Conservation (phyloP, 2,888 invertebrate genomes). For the Drosophila anomalipes region DNA sequence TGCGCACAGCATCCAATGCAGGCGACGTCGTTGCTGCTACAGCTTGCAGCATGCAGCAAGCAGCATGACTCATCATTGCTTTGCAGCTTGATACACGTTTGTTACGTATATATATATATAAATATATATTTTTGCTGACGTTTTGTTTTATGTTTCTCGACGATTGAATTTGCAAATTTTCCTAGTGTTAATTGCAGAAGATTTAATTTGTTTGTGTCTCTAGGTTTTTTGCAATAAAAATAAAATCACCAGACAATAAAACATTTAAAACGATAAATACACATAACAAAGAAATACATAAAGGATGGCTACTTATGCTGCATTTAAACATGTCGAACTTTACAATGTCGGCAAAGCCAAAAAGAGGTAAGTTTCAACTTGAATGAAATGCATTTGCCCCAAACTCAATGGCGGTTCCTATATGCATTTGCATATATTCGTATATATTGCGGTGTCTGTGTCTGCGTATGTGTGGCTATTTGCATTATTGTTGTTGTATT, state of each 20-base stretch:
- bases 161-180: conserved; percentile 49
- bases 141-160: conserved; percentile 3
- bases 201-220: conserved; percentile 33
- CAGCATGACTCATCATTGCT: conserved; percentile 48
- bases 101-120: background rate
- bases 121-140: conserved; percentile 9
- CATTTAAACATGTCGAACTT: conserved; percentile 96
- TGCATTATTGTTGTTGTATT: conserved; percentile 23
- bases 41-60: conserved; percentile 33
- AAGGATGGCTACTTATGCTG: conserved; percentile 95
- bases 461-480: background rate
- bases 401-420: conserved; percentile 5
- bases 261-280: conserved; percentile 13
- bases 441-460: background rate
- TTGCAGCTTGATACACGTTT: conserved; percentile 31
- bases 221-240: conserved; percentile 56
- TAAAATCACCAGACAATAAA: conserved; percentile 30
- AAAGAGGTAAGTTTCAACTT: conserved; percentile 90
- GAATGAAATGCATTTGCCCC: conserved; percentile 4
- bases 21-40: conserved; percentile 20
- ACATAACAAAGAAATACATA: conserved; percentile 25
- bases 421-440: conserved; percentile 8
- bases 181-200: background rate
- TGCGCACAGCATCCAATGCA: conserved; percentile 46
- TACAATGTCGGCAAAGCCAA: conserved; percentile 97